Evolutionary conservation across 1,140 invertebrate genomes (phyloP).

Genomic region (Teleogryllus occipitalis): DNA sequence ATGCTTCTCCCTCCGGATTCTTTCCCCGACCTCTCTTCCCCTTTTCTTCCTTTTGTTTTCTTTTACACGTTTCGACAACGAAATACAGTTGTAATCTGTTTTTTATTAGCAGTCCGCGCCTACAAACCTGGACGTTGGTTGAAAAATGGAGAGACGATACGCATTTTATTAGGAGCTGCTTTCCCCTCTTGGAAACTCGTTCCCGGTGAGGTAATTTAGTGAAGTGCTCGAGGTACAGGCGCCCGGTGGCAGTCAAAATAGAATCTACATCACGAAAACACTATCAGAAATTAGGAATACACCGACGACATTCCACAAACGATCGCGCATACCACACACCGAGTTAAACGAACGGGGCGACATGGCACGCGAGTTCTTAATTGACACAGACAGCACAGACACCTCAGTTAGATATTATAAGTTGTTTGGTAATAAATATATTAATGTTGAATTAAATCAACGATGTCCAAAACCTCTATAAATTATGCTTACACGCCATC

Average conservation of each 20-base stretch:
- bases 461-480: too few species aligned
- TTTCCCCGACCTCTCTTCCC: neutral
- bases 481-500: too few species aligned
- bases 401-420: too few species aligned
- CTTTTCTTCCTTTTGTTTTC: neutral
- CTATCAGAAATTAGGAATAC: neutral
- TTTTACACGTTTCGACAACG: neutral
- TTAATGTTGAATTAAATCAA: too few species aligned
- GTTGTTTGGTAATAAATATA: too few species aligned
- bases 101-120: neutral
- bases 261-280: neutral
- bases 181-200: neutral
- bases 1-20: too few species aligned
- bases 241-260: neutral
- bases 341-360: neutral
- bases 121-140: neutral
- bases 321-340: neutral
- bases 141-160: neutral
- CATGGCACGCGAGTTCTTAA: neutral
- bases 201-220: neutral
- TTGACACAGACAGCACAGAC: neutral
- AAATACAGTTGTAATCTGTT: slow-evolving; percentile 1
- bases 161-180: neutral
- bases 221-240: too few species aligned
- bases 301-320: neutral